These are phyloP conservation scores for Spea bombifrons DNA, from an alignment of 2,113 vertebrate species.

Conservation along the genomic window DNA sequence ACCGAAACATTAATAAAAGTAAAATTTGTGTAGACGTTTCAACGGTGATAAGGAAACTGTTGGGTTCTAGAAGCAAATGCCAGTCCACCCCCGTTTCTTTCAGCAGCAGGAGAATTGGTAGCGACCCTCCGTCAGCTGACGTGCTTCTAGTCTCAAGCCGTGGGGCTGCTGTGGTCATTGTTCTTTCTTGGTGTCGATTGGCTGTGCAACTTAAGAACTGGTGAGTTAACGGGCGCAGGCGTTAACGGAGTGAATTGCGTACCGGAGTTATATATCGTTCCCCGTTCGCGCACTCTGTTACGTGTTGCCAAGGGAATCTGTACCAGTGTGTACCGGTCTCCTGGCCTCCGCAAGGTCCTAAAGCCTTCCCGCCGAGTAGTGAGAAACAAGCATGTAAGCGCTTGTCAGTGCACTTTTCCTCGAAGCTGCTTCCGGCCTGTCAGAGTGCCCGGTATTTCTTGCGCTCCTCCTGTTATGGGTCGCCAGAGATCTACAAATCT, in stretches of 20 bases:
- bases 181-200: background rate
- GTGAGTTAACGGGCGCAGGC: background rate
- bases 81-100: background rate
- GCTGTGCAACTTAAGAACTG: background rate
- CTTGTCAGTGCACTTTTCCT: too few relatives aligned
- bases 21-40: too few relatives aligned
- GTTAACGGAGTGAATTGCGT: background rate
- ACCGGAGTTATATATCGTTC: too few relatives aligned
- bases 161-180: background rate
- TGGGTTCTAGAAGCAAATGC: too few relatives aligned
- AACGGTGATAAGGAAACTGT: too few relatives aligned
- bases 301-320: slow-evolving; percentile 9
- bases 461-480: too few relatives aligned
- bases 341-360: slow-evolving; percentile 12
- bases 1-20: too few relatives aligned
- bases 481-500: too few relatives aligned
- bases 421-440: too few relatives aligned
- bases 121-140: slow-evolving; percentile 20
- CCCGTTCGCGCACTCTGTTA: too few relatives aligned
- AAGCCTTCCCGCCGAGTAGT: background rate
- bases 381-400: background rate
- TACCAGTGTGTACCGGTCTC: background rate
- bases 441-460: too few relatives aligned
- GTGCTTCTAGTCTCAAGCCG: background rate
- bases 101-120: background rate